Percentiles rank a stretch among this genome's conserved stretches.
Conservation (phyloP, 1,140 invertebrate species). For the Tetragonula clypearis region DNA sequence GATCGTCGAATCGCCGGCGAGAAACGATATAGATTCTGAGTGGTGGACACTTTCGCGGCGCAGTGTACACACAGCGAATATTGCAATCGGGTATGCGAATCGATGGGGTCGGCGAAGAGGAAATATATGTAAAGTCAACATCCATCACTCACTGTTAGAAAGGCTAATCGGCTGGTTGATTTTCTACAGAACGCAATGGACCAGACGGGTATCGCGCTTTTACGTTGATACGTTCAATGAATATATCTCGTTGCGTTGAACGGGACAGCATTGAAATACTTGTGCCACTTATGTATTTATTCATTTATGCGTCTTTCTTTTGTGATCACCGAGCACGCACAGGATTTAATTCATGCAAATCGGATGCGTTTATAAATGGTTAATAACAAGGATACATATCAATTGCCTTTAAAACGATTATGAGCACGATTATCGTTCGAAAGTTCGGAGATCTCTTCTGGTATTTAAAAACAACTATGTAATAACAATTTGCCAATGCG, state of each 20-base stretch:
- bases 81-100: constrained; percentile 67
- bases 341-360: not conserved
- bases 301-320: not conserved
- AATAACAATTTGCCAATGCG: too few species aligned
- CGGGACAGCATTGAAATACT: not conserved
- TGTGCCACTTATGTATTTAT: not conserved
- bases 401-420: not conserved
- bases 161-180: constrained; percentile 67
- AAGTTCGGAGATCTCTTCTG: not conserved
- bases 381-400: not conserved
- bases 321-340: too few species aligned
- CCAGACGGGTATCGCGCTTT: constrained; percentile 1
- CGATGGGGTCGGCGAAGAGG: constrained; percentile 66
- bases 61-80: constrained; percentile 68
- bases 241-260: not conserved
- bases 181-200: constrained; percentile 60
- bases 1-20: constrained; percentile 82
- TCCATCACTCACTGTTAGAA: constrained; percentile 69
- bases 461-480: not conserved
- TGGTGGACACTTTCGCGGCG: constrained; percentile 56
- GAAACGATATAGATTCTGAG: constrained; percentile 55
- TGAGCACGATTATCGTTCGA: not conserved
- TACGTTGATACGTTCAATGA: constrained; percentile 18
- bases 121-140: constrained; percentile 71
- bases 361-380: not conserved